Evolutionary conservation across 1,140 invertebrate species (phyloP).

Genomic region (Melitaea cinxia): DNA sequence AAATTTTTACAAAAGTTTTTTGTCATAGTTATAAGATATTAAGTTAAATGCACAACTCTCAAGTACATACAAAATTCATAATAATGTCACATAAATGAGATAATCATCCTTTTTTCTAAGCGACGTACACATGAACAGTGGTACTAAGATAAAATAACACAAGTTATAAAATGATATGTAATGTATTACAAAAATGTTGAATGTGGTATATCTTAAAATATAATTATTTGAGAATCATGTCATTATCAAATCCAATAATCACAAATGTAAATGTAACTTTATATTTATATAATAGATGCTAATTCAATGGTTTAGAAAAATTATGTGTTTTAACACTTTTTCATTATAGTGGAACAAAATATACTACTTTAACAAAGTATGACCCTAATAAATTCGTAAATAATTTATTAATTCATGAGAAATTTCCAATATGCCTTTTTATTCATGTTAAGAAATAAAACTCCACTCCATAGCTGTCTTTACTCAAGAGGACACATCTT

Average conservation of each 20-base stretch:
- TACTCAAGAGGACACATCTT: too few species aligned
- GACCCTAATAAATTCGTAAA: neutral
- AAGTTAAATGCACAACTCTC: too few species aligned
- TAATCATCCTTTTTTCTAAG: too few species aligned
- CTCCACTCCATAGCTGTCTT: too few species aligned
- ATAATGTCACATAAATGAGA: too few species aligned
- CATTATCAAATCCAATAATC: constrained; percentile 18
- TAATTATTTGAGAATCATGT: constrained; percentile 19
- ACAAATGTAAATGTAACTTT: constrained; percentile 6
- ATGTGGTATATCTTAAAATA: constrained; percentile 23
- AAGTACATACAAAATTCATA: too few species aligned
- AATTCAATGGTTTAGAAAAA: too few species aligned
- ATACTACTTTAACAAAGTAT: constrained; percentile 1
- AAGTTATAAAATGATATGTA: constrained; percentile 36
- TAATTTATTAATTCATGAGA: neutral
- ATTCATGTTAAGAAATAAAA: too few species aligned
- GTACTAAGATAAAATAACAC: constrained; percentile 11
- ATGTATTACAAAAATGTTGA: constrained; percentile 39
- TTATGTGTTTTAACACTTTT: constrained; percentile 1
- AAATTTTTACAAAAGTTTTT: too few species aligned
- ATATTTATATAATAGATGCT: too few species aligned
- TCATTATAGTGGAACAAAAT: constrained; percentile 1
- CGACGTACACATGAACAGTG: neutral
- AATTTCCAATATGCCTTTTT: neutral
- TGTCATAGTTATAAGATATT: too few species aligned